phyloP scores from a whole-genome alignment of 2,797 vertebrate genomes.

The Triplophysa bombifrons region DNA sequence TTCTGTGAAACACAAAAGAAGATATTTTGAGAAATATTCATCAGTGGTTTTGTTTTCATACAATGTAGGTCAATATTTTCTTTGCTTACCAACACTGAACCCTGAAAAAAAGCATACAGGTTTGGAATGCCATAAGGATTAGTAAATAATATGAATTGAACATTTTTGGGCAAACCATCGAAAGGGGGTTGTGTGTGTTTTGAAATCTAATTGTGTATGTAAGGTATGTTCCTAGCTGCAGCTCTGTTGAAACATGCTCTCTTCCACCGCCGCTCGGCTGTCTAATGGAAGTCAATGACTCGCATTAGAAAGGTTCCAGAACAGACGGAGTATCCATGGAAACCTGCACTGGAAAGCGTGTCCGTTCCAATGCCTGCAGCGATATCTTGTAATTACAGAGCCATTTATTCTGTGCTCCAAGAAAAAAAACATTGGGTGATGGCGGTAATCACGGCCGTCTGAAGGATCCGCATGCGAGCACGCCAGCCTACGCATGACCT shows the following conservation, averaged over 20 bases:
- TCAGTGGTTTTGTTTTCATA: no score
- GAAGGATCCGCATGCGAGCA: slow-evolving; percentile 21
- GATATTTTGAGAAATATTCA: no score
- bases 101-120: no score
- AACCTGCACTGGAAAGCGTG: slow-evolving; percentile 69
- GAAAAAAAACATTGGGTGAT: slow-evolving; percentile 12
- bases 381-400: slow-evolving; percentile 58
- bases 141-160: no score
- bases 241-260: slow-evolving; percentile 63
- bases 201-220: background rate
- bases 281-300: slow-evolving; percentile 79
- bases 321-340: slow-evolving; percentile 77
- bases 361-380: slow-evolving; percentile 62
- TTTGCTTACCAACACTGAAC: no score
- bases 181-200: background rate
- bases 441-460: slow-evolving; percentile 33
- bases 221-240: background rate
- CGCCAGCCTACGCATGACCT: slow-evolving; percentile 31
- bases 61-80: no score
- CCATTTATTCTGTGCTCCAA: slow-evolving; percentile 46
- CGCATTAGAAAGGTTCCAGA: slow-evolving; percentile 66
- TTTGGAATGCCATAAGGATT: no score
- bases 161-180: no score
- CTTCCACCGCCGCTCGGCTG: slow-evolving; percentile 64
- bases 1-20: no score